A percentile compares a stretch with the other conserved stretches of the same genome.
These are phyloP conservation scores for Pelodiscus sinensis DNA, from an alignment of 2,113 vertebrate species.

Conservation along the genomic window DNA sequence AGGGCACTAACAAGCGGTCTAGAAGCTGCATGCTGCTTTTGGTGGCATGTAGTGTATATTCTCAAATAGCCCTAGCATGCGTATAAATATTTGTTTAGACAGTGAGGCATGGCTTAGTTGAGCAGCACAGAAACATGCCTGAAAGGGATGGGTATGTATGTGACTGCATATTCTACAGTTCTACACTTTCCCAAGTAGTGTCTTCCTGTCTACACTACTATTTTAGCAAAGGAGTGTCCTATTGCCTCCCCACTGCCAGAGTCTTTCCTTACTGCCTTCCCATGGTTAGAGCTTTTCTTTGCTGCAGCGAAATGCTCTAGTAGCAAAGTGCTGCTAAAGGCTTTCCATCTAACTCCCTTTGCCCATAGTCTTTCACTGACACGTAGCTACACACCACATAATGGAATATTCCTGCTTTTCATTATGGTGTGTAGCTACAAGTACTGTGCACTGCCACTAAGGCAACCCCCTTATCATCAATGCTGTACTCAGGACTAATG, in stretches of 20 bases:
- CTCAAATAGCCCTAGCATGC: neutral
- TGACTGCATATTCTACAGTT: neutral
- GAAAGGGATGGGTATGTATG: neutral
- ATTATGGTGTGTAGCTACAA: neutral
- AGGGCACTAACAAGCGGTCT: neutral
- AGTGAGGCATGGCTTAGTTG: neutral
- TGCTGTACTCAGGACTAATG: neutral
- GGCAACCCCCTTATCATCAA: neutral
- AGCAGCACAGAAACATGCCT: neutral
- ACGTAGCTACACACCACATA: neutral
- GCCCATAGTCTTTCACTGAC: neutral
- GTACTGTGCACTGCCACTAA: neutral
- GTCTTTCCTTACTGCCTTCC: too few species aligned
- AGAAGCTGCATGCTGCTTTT: neutral
- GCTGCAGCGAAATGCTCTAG: neutral
- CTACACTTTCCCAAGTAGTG: neutral
- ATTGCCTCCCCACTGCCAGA: neutral
- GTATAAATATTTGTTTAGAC: neutral
- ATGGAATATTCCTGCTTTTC: neutral
- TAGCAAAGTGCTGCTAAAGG: neutral
- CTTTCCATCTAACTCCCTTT: neutral
- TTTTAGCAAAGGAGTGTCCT: neutral
- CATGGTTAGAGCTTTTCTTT: neutral
- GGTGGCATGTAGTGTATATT: neutral
- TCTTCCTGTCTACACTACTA: neutral